A percentile compares a stretch with the other conserved stretches of the same genome.
Evolutionary conservation across 2,888 invertebrate genomes (phyloP).

Genomic region (Bimastos eiseni): DNA sequence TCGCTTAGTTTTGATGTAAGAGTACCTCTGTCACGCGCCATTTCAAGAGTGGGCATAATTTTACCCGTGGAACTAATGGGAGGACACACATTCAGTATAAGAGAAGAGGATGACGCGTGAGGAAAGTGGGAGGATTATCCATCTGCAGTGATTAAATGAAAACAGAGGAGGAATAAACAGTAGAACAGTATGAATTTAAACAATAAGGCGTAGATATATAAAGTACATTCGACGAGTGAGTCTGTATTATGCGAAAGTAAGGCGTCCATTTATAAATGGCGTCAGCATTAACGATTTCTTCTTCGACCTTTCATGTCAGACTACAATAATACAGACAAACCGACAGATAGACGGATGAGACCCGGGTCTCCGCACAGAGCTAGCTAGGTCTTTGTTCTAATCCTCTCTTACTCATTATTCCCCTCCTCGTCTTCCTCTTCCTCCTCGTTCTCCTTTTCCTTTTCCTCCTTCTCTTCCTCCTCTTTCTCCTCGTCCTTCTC

Average conservation of each 20-base stretch:
- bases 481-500: too few relatives aligned
- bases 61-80: not conserved
- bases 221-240: not conserved
- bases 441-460: not conserved
- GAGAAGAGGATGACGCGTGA: not conserved
- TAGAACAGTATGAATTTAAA: too few relatives aligned
- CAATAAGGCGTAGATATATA: not conserved
- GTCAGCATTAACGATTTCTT: not conserved
- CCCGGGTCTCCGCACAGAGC: too few relatives aligned
- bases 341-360: not conserved
- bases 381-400: too few relatives aligned
- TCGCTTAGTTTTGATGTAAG: not conserved
- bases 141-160: not conserved
- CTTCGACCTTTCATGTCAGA: not conserved
- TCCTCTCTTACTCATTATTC: too few relatives aligned
- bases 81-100: not conserved
- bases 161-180: not conserved
- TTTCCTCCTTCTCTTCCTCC: not conserved
- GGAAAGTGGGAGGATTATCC: not conserved
- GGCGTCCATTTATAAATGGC: slow-evolving; percentile 2
- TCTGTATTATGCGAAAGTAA: slow-evolving; percentile 13
- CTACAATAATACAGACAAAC: too few relatives aligned
- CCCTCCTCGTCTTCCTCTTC: too few relatives aligned
- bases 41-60: not conserved
- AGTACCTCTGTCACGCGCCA: not conserved